Evolutionary conservation across 1,140 invertebrate species (phyloP).

Genomic region (Magallana angulata): DNA sequence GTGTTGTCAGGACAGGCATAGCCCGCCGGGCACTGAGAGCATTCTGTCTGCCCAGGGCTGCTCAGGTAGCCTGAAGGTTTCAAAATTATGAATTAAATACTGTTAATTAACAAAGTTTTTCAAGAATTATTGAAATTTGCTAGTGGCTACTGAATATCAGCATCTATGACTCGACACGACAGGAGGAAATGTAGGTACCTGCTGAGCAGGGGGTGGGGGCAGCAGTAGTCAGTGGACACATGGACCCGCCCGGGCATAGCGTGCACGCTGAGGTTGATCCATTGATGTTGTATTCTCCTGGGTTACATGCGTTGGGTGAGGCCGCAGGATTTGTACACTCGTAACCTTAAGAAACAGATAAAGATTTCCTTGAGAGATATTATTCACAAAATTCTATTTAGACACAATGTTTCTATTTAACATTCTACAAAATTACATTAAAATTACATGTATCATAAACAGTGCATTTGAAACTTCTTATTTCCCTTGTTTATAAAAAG

Average conservation of each 20-base stretch:
- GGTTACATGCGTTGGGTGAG: conserved; percentile 53
- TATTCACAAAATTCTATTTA: no score
- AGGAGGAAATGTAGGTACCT: conserved; percentile 41
- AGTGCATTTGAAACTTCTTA: no score
- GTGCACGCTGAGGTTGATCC: conserved; percentile 61
- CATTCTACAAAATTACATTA: no score
- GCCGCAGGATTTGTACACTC: conserved; percentile 55
- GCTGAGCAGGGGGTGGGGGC: conserved; percentile 58
- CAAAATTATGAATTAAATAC: no score
- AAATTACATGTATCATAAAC: no score
- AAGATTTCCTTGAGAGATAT: no score
- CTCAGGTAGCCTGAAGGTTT: conserved; percentile 57
- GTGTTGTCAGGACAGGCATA: conserved; percentile 67
- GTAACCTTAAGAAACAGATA: conserved; percentile 58
- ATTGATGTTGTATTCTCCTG: conserved; percentile 60
- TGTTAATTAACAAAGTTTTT: no score
- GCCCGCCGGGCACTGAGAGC: conserved; percentile 69
- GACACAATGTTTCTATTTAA: no score
- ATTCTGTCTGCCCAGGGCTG: conserved; percentile 62
- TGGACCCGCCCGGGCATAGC: conserved; percentile 64
- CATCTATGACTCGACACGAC: no score
- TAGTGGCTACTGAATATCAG: no score
- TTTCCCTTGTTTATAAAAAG: no score
- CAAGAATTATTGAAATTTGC: no score
- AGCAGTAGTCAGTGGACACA: conserved; percentile 55